phyloP scores from a whole-genome alignment of 2,888 invertebrate species.

The Tinea trinotella region DNA sequence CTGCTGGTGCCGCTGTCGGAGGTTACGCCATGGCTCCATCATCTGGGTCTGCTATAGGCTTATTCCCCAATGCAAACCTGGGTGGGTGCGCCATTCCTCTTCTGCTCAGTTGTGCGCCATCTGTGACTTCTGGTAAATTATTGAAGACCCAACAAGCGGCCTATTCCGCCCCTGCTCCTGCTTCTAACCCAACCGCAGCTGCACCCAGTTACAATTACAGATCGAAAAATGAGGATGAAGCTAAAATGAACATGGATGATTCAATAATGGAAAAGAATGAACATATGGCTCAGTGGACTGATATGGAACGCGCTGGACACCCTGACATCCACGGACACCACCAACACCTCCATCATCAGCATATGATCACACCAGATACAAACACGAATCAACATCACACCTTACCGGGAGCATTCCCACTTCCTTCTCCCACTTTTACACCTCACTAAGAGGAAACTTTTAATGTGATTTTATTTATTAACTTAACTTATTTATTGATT shows the following conservation, averaged over 20 bases:
- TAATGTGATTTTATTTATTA: too few relatives aligned
- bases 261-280: slow-evolving; percentile 19
- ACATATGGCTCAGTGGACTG: slow-evolving; percentile 17
- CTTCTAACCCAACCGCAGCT: slow-evolving; percentile 12
- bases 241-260: slow-evolving; percentile 21
- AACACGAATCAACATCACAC: not conserved
- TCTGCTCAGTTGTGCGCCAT: slow-evolving; percentile 33
- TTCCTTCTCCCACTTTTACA: too few relatives aligned
- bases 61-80: slow-evolving; percentile 29
- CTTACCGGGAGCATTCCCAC: not conserved
- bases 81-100: slow-evolving; percentile 30
- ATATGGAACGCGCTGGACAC: not conserved
- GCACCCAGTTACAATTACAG: slow-evolving; percentile 22
- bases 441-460: too few relatives aligned
- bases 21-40: not conserved
- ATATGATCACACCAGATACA: not conserved
- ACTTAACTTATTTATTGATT: too few relatives aligned
- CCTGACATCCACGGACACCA: not conserved
- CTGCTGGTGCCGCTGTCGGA: not conserved
- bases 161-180: slow-evolving; percentile 22
- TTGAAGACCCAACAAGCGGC: slow-evolving; percentile 18
- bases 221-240: slow-evolving; percentile 13
- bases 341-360: not conserved
- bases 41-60: slow-evolving; percentile 25
- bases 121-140: slow-evolving; percentile 30